Base-by-base conservation (phyloP, 2,888 invertebrate species). In the Onchidella celtica region DNA sequence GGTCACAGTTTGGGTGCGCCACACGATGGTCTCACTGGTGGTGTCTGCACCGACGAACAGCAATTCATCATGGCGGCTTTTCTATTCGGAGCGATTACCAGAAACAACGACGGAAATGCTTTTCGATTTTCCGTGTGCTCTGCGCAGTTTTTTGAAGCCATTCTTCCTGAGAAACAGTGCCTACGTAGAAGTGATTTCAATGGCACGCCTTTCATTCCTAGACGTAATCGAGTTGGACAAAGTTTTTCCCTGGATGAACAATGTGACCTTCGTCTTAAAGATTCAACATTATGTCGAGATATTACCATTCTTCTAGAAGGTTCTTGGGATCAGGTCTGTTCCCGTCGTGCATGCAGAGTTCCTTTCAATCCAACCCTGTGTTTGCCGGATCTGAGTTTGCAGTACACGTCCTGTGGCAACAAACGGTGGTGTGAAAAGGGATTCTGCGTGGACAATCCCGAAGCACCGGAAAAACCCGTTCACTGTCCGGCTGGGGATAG, bases 31-130 rank as follows among this genome's bases (percentile, higher is more conserved):
- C 29, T 65, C 27, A 65, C 65, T 6, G 32, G 27, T 3, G 65
- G 65, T 17, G 17, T 65, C 65, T 65, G 65, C 65, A 17, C 29
- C 17, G 65, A 65, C 65, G 65, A 65, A 29, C n/a, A 65, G n/a
- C 65, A 65, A 29, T 65, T 65, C 29, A 65, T 65, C 65, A 65
- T 65, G 65, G 65, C 65, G 11, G 65, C 65, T 17, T 65, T 65
- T 32, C 2, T 65, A 27, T 24, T 24, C 2, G 65, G 65, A 17
- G 1, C 17, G 1, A 29, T 65, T 14, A 24, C 65, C 29, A 17
- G 1, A 17, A 2, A n/a, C 29, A 65, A 65, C 32, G 65, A 29
- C 17, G 65, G 65, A 24, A 65, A 65, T 27, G 29, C 27, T 27
- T 65, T 65, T 32, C 24, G 65, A 17, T 65, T 68, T 34, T 68